Evolutionary conservation across 1,140 invertebrate genomes (phyloP).

Genomic region (Cheumatopsyche charites): DNA sequence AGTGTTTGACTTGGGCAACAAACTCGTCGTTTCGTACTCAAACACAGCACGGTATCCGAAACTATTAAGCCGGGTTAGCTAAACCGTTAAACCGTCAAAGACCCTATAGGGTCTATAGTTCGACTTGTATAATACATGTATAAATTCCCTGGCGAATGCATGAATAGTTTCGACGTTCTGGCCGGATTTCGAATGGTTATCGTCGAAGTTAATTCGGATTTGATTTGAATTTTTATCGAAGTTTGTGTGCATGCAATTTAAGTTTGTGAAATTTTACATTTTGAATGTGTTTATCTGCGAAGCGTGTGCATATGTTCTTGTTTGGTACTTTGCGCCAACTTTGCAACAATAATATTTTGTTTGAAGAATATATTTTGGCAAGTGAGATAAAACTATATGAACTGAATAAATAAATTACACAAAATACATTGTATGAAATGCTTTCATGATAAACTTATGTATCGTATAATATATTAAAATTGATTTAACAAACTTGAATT

Average conservation of each 20-base stretch:
- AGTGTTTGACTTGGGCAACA: constrained; percentile 14
- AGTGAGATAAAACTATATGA: too few species aligned
- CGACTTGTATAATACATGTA: not conserved
- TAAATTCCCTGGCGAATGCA: not conserved
- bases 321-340: too few species aligned
- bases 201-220: not conserved
- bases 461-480: too few species aligned
- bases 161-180: not conserved
- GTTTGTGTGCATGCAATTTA: not conserved
- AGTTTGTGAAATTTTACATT: not conserved
- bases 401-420: too few species aligned
- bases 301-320: too few species aligned
- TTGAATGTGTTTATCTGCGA: too few species aligned
- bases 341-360: too few species aligned
- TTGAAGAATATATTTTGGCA: too few species aligned
- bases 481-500: too few species aligned
- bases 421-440: too few species aligned
- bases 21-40: constrained; percentile 6
- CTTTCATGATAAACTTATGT: too few species aligned
- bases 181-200: not conserved
- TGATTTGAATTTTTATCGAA: not conserved
- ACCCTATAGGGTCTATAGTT: too few species aligned
- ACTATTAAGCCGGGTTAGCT: constrained; percentile 8
- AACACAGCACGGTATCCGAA: constrained; percentile 4
- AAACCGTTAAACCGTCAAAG: constrained; percentile 2